Base-by-base conservation (phyloP, 2,113 vertebrate species). In the Ciconia stormi region DNA sequence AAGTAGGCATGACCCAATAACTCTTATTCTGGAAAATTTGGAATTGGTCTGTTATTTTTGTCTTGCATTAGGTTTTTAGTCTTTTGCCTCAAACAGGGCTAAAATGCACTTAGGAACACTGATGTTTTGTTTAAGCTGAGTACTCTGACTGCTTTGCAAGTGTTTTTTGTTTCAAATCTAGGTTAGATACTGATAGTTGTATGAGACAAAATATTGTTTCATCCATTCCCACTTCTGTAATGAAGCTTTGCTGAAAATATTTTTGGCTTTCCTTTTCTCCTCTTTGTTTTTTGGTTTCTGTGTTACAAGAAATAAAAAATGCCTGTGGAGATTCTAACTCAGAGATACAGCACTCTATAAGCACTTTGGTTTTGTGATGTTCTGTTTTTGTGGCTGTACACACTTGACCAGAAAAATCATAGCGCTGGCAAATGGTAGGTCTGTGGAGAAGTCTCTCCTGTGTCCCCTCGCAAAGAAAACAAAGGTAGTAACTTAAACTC, bases 1-100 rank as follows among this genome's bases (percentile, higher is more conserved):
- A 98, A 99, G 99, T 99, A 95, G 42, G 82, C 86, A 87, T 1
- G 13, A 61, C 40, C 14, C 30, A 55, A 27, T 87, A 62, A 71
- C 44, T 88, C 1, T 74, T 83, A 10, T 30, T 96, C 30, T 85
- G 82, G 46, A 91, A 94, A 76, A 61, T 5, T 46, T 91, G 66
- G 47, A 82, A 70, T 84, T 96, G 79, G 2, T 87, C 56, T 92
- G 10, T 72, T 86, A 11, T 3, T 3, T 87, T 53, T 90, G 93
- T 61, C 42, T 96, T 91, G 73, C 50, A 34, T 78, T 77, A 56
- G 6, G 3, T 40, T 79, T 92, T 34, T 50, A 70, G 23, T 47
- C 11, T 89, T 92, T 82, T 89, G 58, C 38, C 17, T 92, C 40
- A 65, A 73, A 72, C 7, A 0, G 1, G 8, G 9, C 19, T 87